Conservation (phyloP, 1,140 invertebrate species). For the Helicoverpa armigera region DNA sequence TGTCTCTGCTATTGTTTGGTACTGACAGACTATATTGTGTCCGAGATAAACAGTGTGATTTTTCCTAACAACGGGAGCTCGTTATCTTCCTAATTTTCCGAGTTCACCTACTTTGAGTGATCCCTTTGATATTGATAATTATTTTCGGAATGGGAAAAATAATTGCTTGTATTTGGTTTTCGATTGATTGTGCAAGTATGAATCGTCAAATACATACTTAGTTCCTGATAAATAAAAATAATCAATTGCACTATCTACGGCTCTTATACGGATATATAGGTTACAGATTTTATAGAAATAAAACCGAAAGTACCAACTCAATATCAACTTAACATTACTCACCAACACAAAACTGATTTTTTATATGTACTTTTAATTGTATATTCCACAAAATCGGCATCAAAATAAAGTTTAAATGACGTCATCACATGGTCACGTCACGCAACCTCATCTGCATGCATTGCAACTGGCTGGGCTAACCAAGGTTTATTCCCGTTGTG, state of each 20-base stretch:
- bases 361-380: too few relatives aligned
- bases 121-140: slow-evolving; percentile 20
- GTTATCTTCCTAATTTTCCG: slow-evolving; percentile 36
- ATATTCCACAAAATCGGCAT: too few relatives aligned
- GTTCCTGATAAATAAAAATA: too few relatives aligned
- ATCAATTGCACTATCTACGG: too few relatives aligned
- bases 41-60: slow-evolving; percentile 50
- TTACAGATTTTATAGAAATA: too few relatives aligned
- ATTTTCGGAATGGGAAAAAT: slow-evolving; percentile 14
- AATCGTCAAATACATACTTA: background rate
- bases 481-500: too few relatives aligned
- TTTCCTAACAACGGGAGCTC: background rate
- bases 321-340: too few relatives aligned
- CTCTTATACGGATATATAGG: too few relatives aligned
- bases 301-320: too few relatives aligned
- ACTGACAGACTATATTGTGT: slow-evolving; percentile 54
- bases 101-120: background rate
- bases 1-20: slow-evolving; percentile 56
- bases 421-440: slow-evolving; percentile 1
- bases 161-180: background rate
- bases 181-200: background rate
- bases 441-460: slow-evolving; percentile 6
- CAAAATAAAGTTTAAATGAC: background rate
- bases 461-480: background rate
- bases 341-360: too few relatives aligned